A percentile compares a stretch with the other conserved stretches of the same genome.
Conservation (phyloP, 2,888 invertebrate genomes). For the Calameuta filiformis region DNA sequence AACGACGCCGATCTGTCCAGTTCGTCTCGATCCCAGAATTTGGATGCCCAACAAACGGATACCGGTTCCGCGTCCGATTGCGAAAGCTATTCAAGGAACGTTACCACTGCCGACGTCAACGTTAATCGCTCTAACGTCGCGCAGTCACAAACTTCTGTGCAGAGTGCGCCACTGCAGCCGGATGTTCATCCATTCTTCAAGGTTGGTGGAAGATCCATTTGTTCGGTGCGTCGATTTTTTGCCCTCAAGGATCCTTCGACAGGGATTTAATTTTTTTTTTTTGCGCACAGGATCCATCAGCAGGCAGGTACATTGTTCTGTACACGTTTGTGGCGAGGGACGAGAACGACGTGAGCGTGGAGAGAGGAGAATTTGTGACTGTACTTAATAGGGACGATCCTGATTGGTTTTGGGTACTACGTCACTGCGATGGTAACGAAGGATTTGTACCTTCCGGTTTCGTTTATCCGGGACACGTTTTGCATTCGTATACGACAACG, state of each 20-base stretch:
- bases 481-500: conserved; percentile 61
- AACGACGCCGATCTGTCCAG: conserved; percentile 54
- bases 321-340: conserved; percentile 94
- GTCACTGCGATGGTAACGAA: conserved; percentile 88
- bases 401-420: conserved; percentile 96
- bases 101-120: conserved; percentile 64
- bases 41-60: conserved; percentile 60
- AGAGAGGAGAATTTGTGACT: conserved; percentile 95
- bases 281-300: conserved; percentile 80
- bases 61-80: conserved; percentile 72
- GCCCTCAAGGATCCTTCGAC: background rate
- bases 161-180: conserved; percentile 67
- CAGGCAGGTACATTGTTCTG: conserved; percentile 88
- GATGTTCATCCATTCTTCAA: conserved; percentile 72
- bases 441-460: conserved; percentile 96
- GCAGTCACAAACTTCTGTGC: conserved; percentile 68
- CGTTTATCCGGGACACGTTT: conserved; percentile 80
- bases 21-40: conserved; percentile 51
- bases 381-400: conserved; percentile 94
- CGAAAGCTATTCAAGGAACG: conserved; percentile 72
- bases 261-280: background rate
- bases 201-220: conserved; percentile 46
- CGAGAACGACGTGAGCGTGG: conserved; percentile 94
- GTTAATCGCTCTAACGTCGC: conserved; percentile 63
- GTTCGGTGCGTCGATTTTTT: too few species aligned